Evolutionary conservation across 2,888 invertebrate genomes (phyloP).

Genomic region (Druceiella hillmani): DNA sequence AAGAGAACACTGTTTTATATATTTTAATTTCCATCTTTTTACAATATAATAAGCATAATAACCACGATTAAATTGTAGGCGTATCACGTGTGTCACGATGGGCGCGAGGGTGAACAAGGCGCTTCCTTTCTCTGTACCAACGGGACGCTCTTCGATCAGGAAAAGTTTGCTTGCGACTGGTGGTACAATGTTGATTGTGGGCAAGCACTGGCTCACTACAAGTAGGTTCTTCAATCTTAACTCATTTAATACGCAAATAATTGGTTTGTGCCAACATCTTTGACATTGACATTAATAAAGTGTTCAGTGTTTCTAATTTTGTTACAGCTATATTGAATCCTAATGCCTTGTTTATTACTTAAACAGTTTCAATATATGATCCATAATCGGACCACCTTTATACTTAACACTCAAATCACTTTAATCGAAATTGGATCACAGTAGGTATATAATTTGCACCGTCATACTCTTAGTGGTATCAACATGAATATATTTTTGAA

Average conservation of each 20-base stretch:
- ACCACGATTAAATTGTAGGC: slow-evolving; percentile 59
- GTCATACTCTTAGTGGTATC: no score
- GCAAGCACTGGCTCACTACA: slow-evolving; percentile 66
- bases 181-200: slow-evolving; percentile 88
- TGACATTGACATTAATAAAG: slow-evolving; percentile 6
- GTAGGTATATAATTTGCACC: no score
- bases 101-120: slow-evolving; percentile 78
- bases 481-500: no score
- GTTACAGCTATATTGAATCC: no score
- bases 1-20: no score
- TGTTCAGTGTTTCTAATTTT: no score
- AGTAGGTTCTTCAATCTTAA: slow-evolving; percentile 43
- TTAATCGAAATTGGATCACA: no score
- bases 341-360: not conserved
- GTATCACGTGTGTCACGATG: slow-evolving; percentile 84
- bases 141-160: slow-evolving; percentile 82
- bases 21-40: no score
- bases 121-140: slow-evolving; percentile 81
- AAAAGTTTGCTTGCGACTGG: slow-evolving; percentile 84
- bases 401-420: not conserved
- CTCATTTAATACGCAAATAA: not conserved
- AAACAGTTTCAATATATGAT: not conserved
- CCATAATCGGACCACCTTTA: not conserved
- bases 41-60: no score
- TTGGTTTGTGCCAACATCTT: not conserved